These are phyloP conservation scores for Spongilla lacustris DNA, from an alignment of 37 sponge, comb jelly and placozoan genomes.

Conservation along the genomic window DNA sequence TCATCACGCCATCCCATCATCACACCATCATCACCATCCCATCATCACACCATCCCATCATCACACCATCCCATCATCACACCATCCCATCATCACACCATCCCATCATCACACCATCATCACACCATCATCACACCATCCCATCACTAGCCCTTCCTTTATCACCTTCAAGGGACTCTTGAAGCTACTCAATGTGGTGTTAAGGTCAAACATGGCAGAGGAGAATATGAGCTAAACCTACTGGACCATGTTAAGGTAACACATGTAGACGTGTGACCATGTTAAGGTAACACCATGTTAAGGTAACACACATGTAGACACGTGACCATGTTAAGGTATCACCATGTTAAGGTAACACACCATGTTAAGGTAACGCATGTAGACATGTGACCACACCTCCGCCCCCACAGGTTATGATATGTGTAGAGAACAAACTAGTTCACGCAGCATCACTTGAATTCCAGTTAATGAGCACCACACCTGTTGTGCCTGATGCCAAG, in stretches of 20 bases:
- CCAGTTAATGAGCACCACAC: constrained; percentile 18
- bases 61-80: neutral
- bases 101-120: neutral
- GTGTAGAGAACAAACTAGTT: constrained; percentile 46
- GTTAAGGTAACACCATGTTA: constrained; percentile 39
- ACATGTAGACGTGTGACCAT: neutral
- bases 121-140: neutral
- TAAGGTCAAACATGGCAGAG: constrained; percentile 24
- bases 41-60: neutral
- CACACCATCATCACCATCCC: no score
- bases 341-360: no score
- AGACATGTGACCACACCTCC: no score
- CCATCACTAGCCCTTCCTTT: neutral
- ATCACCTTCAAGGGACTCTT: constrained; percentile 4
- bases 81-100: neutral
- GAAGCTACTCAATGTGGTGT: neutral
- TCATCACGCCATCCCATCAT: neutral
- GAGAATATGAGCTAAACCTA: constrained; percentile 40
- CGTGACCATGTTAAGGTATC: neutral
- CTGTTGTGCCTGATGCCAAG: neutral
- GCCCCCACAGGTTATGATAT: neutral
- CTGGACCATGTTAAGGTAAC: constrained; percentile 55
- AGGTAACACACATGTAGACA: constrained; percentile 5
- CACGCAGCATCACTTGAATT: constrained; percentile 48
- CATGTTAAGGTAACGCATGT: no score